A percentile compares a stretch with the other conserved stretches of the same genome.
Evolutionary conservation across 2,797 vertebrate genomes (phyloP).

Genomic region (Liparis tanakae): DNA sequence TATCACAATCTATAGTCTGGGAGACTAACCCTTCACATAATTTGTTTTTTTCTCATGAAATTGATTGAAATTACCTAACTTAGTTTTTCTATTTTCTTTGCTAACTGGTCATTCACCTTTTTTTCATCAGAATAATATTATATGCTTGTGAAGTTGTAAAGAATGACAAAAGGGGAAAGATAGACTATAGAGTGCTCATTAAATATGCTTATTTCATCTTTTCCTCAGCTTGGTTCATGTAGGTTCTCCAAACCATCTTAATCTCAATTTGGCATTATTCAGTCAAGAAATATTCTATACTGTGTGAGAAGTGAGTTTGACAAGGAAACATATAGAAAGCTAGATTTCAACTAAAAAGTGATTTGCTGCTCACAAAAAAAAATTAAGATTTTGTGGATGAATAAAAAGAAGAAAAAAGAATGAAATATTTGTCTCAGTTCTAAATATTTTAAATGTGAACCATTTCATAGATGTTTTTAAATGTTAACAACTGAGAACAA

Average conservation of each 20-base stretch:
- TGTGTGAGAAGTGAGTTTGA: not conserved
- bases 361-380: not conserved
- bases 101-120: not conserved
- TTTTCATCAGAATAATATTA: not conserved
- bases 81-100: not conserved
- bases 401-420: not conserved
- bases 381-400: not conserved
- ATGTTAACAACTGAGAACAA: not conserved
- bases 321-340: not conserved
- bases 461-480: not conserved
- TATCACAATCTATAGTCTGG: constrained; percentile 35
- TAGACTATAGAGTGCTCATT: not conserved
- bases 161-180: not conserved
- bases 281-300: not conserved
- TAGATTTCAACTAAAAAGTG: not conserved
- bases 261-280: not conserved
- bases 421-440: too few species aligned
- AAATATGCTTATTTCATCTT: not conserved
- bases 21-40: constrained; percentile 13
- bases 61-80: not conserved
- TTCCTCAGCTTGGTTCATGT: not conserved
- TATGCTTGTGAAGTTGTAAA: not conserved
- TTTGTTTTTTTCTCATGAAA: not conserved
- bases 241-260: not conserved
- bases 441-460: too few species aligned